Percentiles rank a stretch among this genome's conserved stretches.
Conservation (phyloP, 1,140 invertebrate species). For the Diprion similis region DNA sequence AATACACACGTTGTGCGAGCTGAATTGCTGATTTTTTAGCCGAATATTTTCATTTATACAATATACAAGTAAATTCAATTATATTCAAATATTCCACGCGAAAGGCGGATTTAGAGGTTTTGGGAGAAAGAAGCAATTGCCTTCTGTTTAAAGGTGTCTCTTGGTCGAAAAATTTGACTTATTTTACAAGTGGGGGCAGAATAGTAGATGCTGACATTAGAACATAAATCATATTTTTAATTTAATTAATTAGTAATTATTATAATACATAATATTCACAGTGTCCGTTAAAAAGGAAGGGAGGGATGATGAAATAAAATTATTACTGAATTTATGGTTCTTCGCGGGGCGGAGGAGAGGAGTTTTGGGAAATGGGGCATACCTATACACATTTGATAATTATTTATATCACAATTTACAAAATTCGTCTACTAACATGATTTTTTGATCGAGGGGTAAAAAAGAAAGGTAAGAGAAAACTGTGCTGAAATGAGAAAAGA, state of each 20-base stretch:
- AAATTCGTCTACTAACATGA: constrained; percentile 46
- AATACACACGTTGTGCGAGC: constrained; percentile 45
- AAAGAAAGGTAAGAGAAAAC: constrained; percentile 30
- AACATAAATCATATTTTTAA: constrained; percentile 57
- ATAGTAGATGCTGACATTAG: constrained; percentile 37
- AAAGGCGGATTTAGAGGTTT: constrained; percentile 36
- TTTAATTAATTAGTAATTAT: constrained; percentile 62
- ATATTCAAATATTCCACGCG: constrained; percentile 50
- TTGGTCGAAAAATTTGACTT: constrained; percentile 23
- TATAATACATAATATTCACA: constrained; percentile 64
- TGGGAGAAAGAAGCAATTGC: constrained; percentile 15
- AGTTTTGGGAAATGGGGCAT: constrained; percentile 36
- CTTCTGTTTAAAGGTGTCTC: constrained; percentile 14
- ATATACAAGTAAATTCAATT: constrained; percentile 57
- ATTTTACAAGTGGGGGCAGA: constrained; percentile 26
- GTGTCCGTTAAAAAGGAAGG: constrained; percentile 54
- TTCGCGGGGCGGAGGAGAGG: constrained; percentile 31
- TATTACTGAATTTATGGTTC: constrained; percentile 46
- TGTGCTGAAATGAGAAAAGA: constrained; percentile 28
- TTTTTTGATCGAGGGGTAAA: constrained; percentile 38
- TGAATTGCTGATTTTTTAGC: constrained; percentile 32
- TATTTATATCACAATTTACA: constrained; percentile 65
- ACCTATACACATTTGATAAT: constrained; percentile 59
- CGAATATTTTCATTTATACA: constrained; percentile 55
- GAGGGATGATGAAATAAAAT: constrained; percentile 47